Evolutionary conservation across 2,888 invertebrate species (phyloP).

Genomic region (Drosophila fulvimacula): DNA sequence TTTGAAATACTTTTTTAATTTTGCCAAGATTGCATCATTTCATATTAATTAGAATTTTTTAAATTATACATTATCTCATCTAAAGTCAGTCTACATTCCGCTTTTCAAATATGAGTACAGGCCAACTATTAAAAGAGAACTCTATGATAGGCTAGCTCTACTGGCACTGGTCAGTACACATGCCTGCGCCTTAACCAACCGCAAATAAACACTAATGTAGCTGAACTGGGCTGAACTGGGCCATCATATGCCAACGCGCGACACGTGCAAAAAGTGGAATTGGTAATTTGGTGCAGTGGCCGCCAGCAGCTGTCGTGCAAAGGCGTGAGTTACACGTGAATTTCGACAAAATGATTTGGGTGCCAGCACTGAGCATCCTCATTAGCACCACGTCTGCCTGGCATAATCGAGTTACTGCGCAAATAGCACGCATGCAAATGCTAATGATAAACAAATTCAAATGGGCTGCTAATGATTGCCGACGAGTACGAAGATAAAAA

Average conservation of each 20-base stretch:
- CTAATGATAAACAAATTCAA: slow-evolving; percentile 10
- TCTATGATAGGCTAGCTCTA: neutral
- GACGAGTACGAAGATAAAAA: neutral
- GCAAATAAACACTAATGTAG: slow-evolving; percentile 3
- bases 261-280: neutral
- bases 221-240: neutral
- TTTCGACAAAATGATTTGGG: slow-evolving; percentile 5
- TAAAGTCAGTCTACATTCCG: too few species aligned
- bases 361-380: neutral
- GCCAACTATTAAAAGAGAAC: neutral
- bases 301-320: neutral
- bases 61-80: too few species aligned
- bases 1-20: too few species aligned
- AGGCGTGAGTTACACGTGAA: neutral
- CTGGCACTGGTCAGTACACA: neutral
- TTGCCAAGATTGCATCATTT: too few species aligned
- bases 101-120: neutral
- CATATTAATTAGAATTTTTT: too few species aligned
- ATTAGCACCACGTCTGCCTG: neutral
- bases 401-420: slow-evolving; percentile 3
- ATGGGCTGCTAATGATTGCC: neutral
- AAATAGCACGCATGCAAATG: slow-evolving; percentile 1
- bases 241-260: neutral
- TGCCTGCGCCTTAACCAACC: neutral
- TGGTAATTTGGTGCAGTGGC: neutral